Evolutionary conservation across 2,888 invertebrate species (phyloP), one percentile per base, ranked within the genome.

Genomic region (Iselma pallidipennis): DNA sequence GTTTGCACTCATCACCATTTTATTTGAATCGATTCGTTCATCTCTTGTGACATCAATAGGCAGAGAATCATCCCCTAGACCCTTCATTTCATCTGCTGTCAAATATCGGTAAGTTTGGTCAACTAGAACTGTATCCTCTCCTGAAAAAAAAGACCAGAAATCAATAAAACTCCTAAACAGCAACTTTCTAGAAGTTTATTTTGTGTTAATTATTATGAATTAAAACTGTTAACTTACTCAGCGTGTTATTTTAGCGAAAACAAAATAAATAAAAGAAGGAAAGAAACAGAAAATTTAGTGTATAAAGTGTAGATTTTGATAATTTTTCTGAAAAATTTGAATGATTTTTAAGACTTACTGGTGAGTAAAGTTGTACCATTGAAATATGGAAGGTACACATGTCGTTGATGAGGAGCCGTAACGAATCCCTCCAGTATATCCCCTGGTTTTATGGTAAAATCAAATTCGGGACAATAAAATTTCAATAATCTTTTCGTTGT

Each of bases 1-100:
- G 63, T 85, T 85, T 2, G 79, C 80, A 66, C 83, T 84, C 51
- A 81, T 81, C 19, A 83, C 82, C 84, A 86, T 85, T 61, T 83
- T 82, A 73, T 86, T 86, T 0, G 90, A 90, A 78, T 92, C 92
- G 9, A 91, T 89, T 68, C 93, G 87, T 79, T 95, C 94, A 78
- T 96, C 96, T 72, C 94, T 89, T 2, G 95, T 95, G 19, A 95
- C 95, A 82, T 96, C 96, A 71, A 96, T 95, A 16, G 95, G 94
- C 69, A 96, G 82, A 10, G 95, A 95, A 83, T 96, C 96, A 78
- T 96, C 96, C 63, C 95, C 95, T 68, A 96, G 85, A 7, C 94
- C 94, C 84, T 96, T 96, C 94, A 96, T 95, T 79, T 96, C 96
- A 79, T 96, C 96, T 67, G 94, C 94, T 61, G 95, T 96, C 82